Percentiles rank a stretch among this genome's conserved stretches.
Evolutionary conservation across 2,113 vertebrate genomes (phyloP).

Genomic region (Australoheros scitulus): DNA sequence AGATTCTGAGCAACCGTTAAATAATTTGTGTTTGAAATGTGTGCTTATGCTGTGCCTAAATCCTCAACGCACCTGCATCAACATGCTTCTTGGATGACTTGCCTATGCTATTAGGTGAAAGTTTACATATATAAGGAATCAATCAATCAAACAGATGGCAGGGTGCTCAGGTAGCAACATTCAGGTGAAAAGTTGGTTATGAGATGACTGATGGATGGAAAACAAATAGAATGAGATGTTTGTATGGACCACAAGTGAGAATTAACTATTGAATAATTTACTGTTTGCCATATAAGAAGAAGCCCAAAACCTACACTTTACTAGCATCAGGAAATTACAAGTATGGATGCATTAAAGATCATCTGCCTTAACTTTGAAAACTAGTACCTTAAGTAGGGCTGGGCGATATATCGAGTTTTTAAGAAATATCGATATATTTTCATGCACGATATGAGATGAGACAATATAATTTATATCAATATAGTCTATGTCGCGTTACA

Average conservation of each 20-base stretch:
- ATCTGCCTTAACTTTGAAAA: not conserved
- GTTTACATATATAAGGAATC: conserved; percentile 18
- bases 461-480: no score
- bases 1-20: not conserved
- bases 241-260: not conserved
- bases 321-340: not conserved
- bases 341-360: not conserved
- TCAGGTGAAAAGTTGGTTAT: conserved; percentile 2
- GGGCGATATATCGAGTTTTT: no score
- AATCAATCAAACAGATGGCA: conserved; percentile 71
- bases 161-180: conserved; percentile 29
- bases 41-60: not conserved
- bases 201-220: conserved; percentile 17
- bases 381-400: no score
- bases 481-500: no score
- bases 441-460: no score
- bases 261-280: not conserved
- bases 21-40: not conserved
- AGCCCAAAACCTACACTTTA: not conserved
- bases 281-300: not conserved
- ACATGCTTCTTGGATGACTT: not conserved
- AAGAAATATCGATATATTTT: no score
- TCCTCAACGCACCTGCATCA: not conserved
- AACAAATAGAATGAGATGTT: not conserved
- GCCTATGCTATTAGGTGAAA: not conserved